Evolutionary conservation across 2,888 invertebrate genomes (phyloP).

Genomic region (Hirtodrosophila trivittata): DNA sequence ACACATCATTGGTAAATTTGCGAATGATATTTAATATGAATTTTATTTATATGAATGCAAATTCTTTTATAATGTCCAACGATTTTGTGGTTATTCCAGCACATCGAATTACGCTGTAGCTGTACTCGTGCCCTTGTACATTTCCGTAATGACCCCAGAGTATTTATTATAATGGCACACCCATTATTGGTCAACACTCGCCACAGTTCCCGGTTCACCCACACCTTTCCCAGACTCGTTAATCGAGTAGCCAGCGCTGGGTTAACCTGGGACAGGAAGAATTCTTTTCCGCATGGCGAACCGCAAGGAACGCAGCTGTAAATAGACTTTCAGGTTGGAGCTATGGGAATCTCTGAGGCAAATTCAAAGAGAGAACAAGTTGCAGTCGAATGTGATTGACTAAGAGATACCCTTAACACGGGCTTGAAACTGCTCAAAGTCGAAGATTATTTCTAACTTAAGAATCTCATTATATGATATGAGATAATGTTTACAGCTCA

Average conservation of each 20-base stretch:
- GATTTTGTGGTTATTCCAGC: conserved; percentile 33
- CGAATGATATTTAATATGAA: conserved; percentile 22
- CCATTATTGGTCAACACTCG: conserved; percentile 48
- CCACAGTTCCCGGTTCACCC: conserved; percentile 9
- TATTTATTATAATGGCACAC: conserved; percentile 45
- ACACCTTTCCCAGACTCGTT: conserved; percentile 18
- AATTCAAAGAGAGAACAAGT: conserved; percentile 1
- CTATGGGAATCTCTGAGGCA: conserved; percentile 26
- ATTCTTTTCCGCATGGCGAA: conserved; percentile 43
- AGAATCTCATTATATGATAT: no score
- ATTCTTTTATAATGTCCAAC: conserved; percentile 31
- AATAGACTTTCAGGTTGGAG: conserved; percentile 19
- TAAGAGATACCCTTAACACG: neutral
- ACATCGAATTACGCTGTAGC: neutral
- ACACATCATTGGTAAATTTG: no score
- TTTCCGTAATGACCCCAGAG: conserved; percentile 32
- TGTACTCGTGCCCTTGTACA: conserved; percentile 19
- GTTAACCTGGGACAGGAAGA: conserved; percentile 2
- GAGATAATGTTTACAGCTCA: no score
- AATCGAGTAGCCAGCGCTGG: conserved; percentile 30
- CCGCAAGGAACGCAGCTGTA: conserved; percentile 34
- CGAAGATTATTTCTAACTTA: no score
- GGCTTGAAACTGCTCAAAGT: no score
- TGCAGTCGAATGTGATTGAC: neutral
- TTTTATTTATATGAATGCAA: conserved; percentile 40